Conservation (phyloP, 2,113 vertebrate species). For the Canis aureus region DNA sequence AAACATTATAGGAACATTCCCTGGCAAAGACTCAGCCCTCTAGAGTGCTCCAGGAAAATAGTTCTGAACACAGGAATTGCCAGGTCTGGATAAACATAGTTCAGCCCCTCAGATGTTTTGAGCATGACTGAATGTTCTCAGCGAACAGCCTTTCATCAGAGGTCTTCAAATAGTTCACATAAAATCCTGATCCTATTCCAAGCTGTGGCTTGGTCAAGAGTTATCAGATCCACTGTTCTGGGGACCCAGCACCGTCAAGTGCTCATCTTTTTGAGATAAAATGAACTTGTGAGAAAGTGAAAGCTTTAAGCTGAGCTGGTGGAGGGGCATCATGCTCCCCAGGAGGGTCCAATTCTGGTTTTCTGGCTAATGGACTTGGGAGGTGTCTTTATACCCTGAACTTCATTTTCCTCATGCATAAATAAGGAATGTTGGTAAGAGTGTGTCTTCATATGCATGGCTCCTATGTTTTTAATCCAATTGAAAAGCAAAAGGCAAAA, state of each 20-base stretch:
- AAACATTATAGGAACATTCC: slow-evolving; percentile 32
- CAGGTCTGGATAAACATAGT: slow-evolving; percentile 75
- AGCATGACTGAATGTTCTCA: slow-evolving; percentile 56
- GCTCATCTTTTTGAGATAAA: not conserved
- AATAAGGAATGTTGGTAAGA: not conserved
- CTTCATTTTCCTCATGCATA: not conserved
- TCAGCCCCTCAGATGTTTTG: slow-evolving; percentile 69
- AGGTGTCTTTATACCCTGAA: not conserved
- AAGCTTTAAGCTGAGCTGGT: not conserved
- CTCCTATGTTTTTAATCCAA: not conserved
- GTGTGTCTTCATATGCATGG: not conserved
- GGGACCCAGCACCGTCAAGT: not conserved
- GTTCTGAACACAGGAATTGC: slow-evolving; percentile 44
- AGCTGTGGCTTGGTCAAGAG: not conserved
- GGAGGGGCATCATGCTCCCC: fast-evolving
- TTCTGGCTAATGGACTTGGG: not conserved
- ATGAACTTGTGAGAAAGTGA: not conserved
- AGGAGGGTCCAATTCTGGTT: too few species aligned
- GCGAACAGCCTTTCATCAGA: slow-evolving; percentile 17
- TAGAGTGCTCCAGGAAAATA: slow-evolving; percentile 67
- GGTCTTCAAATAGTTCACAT: slow-evolving; percentile 52
- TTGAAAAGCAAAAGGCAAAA: not conserved
- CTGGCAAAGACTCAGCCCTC: slow-evolving; percentile 53
- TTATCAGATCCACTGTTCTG: not conserved
- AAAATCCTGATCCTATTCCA: slow-evolving; percentile 23